Evolutionary conservation across 2,113 vertebrate species (phyloP), one percentile per base, ranked within the genome.

Genomic region (Chaetodon trifascialis): DNA sequence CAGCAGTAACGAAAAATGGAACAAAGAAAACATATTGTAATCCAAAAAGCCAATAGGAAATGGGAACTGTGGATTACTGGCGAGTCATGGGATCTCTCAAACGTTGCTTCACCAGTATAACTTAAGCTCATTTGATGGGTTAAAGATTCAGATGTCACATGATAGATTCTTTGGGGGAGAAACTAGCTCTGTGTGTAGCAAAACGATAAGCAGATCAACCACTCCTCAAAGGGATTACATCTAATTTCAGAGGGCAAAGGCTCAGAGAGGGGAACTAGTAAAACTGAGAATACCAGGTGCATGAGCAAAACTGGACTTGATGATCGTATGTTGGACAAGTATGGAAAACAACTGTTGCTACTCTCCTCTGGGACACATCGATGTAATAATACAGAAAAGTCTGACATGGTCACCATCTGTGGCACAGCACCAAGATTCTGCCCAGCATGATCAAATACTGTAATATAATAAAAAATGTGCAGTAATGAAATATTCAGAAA

Each of bases 101-200:
- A 93, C 82, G 87, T 88, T 88, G 71, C 85, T 72, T 86, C 66
- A 55, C 55, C 47, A 70, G 83, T 76, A 84, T 79, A 93, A 87
- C 30, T 71, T 93, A 93, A 94, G 93, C 94, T 93, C 81, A 88
- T 95, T 94, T 93, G 90, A 93, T 87, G 79, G 91, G 84, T 93
- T 89, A 79, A 90, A 79, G 81, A 91, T 93, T 94, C 85, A 87
- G 62, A 68, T 79, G 89, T 95, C 95, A 95, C 95, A 94, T 95
- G 95, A 91, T 80, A 63, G 81, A 79, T 77, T 88, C 84, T 90
- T 86, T 81, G 64, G 55, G 73, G 79, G 74, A 52, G 72, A 69
- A 88, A 83, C 40, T 42, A 79, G 72, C 77, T 76, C 34, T 78
- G 85, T 87, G 84, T 86, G 84, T 63, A 88, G 76, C 21, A 23